Evolutionary conservation across 1,140 invertebrate species (phyloP).

Genomic region (Papilio polyxenes): DNA sequence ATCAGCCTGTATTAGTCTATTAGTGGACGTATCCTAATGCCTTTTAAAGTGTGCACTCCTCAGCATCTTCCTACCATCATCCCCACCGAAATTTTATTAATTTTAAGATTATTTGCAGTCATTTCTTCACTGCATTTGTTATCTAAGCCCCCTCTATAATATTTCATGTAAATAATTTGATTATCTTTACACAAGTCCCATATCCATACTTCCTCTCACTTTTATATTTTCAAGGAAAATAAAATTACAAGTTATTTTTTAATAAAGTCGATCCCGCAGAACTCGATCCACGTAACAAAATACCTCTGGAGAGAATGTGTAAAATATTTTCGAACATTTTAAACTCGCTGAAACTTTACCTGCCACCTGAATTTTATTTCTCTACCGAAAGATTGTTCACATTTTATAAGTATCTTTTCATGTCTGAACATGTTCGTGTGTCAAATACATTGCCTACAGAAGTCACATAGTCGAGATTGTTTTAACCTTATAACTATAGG

Average conservation of each 20-base stretch:
- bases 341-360: background rate
- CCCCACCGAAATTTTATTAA: no score
- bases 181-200: background rate
- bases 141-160: no score
- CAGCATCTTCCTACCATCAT: no score
- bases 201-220: background rate
- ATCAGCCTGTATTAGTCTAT: no score
- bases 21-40: no score
- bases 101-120: no score
- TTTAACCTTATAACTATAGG: no score
- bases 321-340: conserved; percentile 3
- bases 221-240: no score
- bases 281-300: background rate
- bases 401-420: background rate
- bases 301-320: background rate
- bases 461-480: background rate
- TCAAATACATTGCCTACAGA: background rate
- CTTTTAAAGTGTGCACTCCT: no score
- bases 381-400: background rate
- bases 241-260: no score
- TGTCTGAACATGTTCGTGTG: background rate
- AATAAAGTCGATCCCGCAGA: background rate
- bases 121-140: background rate
- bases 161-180: background rate
- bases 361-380: background rate